A percentile compares a stretch with the other conserved stretches of the same genome.
phyloP scores from a whole-genome alignment of 2,113 vertebrate species.

The Carassius auratus region DNA sequence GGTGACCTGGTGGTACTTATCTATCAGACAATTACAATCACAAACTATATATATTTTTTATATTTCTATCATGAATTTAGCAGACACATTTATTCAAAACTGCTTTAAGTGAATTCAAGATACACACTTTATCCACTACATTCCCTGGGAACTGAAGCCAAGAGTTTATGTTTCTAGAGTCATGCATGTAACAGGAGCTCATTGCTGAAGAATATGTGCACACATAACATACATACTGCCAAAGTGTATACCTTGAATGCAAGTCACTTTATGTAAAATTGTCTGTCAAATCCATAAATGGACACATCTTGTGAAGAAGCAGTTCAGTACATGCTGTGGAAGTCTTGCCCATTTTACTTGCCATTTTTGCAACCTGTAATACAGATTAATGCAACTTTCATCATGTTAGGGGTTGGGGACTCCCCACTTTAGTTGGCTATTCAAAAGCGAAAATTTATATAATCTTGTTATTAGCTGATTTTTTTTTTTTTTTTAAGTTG shows the following conservation, averaged over 20 bases:
- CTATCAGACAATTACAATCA: too few species aligned
- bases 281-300: background rate
- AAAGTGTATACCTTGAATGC: background rate
- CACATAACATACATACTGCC: background rate
- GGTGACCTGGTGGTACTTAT: too few species aligned
- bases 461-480: slow-evolving; percentile 13
- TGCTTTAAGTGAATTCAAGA: background rate
- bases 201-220: background rate
- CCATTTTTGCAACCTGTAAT: slow-evolving; percentile 16
- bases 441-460: slow-evolving; percentile 5
- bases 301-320: background rate
- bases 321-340: background rate
- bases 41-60: too few species aligned
- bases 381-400: background rate
- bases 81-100: background rate
- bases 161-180: too few species aligned
- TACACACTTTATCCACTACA: too few species aligned
- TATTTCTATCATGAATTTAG: too few species aligned
- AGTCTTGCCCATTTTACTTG: background rate
- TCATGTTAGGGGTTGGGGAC: slow-evolving; percentile 2
- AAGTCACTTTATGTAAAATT: background rate
- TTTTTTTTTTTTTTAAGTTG: background rate
- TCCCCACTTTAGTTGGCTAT: slow-evolving; percentile 24
- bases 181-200: too few species aligned
- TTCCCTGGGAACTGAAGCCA: too few species aligned